These are phyloP conservation scores for Oxyruncus cristatus DNA, from an alignment of 2,113 vertebrate genomes.

Conservation along the genomic window DNA sequence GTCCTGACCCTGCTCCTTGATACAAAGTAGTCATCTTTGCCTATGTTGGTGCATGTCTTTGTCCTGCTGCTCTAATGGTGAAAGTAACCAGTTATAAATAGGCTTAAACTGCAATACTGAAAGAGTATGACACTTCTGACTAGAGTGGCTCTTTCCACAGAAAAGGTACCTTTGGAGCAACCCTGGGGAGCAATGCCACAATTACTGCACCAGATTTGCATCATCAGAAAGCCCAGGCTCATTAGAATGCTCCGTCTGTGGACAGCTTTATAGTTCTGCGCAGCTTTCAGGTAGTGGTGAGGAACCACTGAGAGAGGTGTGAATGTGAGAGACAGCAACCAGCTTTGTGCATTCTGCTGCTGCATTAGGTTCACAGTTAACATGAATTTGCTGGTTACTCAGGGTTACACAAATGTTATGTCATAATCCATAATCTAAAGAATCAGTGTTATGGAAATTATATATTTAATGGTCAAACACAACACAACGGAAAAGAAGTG, in stretches of 20 bases:
- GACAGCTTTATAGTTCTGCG: not conserved
- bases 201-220: not conserved
- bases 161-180: not conserved
- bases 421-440: not conserved
- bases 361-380: not conserved
- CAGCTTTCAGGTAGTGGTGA: accelerated
- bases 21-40: not conserved
- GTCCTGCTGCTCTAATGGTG: not conserved
- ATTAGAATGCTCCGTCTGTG: not conserved
- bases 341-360: not conserved
- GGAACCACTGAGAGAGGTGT: not conserved
- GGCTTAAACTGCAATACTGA: not conserved
- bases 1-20: not conserved
- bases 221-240: not conserved
- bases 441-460: not conserved
- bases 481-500: not conserved
- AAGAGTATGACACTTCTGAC: not conserved
- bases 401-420: not conserved
- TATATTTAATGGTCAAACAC: not conserved
- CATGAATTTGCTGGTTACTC: not conserved
- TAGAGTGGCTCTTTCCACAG: not conserved
- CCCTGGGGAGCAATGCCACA: not conserved
- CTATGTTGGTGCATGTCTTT: not conserved
- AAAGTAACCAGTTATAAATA: not conserved
- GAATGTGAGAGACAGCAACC: not conserved